Conservation (phyloP, 1,140 invertebrate genomes). For the Zaprionus ghesquierei region DNA sequence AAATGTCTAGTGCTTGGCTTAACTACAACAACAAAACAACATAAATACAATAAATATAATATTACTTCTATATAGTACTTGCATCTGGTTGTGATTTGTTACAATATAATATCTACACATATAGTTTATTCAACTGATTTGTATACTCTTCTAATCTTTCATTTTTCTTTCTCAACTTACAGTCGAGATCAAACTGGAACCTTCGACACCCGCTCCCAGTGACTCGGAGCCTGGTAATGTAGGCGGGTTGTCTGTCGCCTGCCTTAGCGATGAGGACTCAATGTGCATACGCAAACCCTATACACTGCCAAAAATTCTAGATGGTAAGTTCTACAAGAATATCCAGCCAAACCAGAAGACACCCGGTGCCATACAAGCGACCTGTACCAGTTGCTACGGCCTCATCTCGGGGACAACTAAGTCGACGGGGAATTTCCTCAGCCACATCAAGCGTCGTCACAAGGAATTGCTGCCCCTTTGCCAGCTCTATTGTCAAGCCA, state of each 20-base stretch:
- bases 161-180: slow-evolving; percentile 20
- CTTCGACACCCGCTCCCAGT: slow-evolving; percentile 2
- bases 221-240: slow-evolving; percentile 18
- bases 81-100: slow-evolving; percentile 5
- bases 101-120: neutral
- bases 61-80: neutral
- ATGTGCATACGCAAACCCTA: slow-evolving; percentile 58
- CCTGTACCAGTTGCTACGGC: slow-evolving; percentile 74
- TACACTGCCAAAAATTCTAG: slow-evolving; percentile 72
- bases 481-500: slow-evolving; percentile 75
- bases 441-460: slow-evolving; percentile 75
- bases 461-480: slow-evolving; percentile 68
- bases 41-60: slow-evolving; percentile 62
- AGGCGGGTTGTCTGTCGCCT: slow-evolving; percentile 29
- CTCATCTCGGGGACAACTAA: slow-evolving; percentile 76
- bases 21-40: slow-evolving; percentile 12
- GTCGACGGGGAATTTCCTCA: slow-evolving; percentile 76
- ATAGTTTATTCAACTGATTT: neutral
- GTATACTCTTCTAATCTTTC: slow-evolving; percentile 27
- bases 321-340: slow-evolving; percentile 79
- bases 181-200: slow-evolving; percentile 58
- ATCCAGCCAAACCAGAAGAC: slow-evolving; percentile 78
- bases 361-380: slow-evolving; percentile 72
- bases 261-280: slow-evolving; percentile 58
- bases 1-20: slow-evolving; percentile 15